Base-by-base conservation (phyloP, 2,113 vertebrate species). In the Cariama cristata region DNA sequence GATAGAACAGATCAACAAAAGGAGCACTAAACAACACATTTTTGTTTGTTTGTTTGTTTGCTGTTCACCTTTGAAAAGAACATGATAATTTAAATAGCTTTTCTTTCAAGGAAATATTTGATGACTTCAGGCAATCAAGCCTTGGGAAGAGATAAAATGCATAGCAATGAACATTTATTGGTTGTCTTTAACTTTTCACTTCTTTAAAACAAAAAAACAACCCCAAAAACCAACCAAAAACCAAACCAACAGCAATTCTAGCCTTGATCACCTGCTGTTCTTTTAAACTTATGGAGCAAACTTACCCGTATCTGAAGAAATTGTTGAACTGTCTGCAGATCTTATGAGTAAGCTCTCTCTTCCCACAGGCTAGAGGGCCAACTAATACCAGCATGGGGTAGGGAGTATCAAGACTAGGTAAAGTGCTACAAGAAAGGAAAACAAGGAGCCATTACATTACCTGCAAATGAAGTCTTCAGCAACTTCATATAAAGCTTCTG, bases 321-420 rank as follows among this genome's bases (percentile, higher is more conserved):
- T 98, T 97, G 42, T 82, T 98, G 91, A 99, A 99, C 32, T 99
- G 97, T 21, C 98, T 98, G 96, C 99, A 99, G 95, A 99, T 98
- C 73, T 98, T 98, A 88, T 99, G 98, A 14, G 98, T 95, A 19
- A 99, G 98, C 71, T 99, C 98, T 56, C 99, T 98, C 88, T 99
- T 99, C 13, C 99, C 99, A 63, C 99, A 99, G 15, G 98, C 98
- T 79, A 98, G 93, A 5, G 99, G 99, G 4, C 99, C 99, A 2
- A 97, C 98, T 33, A 99, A 90, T 20, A 99, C 98, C 98, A 99
- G 75, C 98, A 99, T 98, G 21, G 99, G 99, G 74, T 99, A 99
- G 1, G 99, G 98, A 22, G 98, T 92, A 7, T 99, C 98, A 12
- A 98, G 72, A 58, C 85, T 96, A 2, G 98, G 98, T 52, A 99